Conservation (phyloP, 2,113 vertebrate species). For the Gnathonemus echidnorhynchus region DNA sequence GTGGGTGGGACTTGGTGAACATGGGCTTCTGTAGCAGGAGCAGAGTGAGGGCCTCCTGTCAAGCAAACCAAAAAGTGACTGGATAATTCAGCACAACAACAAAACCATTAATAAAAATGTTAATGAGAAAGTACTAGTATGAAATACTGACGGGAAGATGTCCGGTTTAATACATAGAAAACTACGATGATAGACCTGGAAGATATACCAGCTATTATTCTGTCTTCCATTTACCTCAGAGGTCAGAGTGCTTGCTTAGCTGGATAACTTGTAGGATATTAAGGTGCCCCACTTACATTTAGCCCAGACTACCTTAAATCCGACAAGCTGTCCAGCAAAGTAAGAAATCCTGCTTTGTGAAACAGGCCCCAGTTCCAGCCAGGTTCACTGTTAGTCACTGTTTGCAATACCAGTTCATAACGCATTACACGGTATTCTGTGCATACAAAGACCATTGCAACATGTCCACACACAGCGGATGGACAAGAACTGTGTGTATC, state of each 20-base stretch:
- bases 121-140: background rate
- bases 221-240: background rate
- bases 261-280: background rate
- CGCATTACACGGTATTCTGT: background rate
- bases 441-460: background rate
- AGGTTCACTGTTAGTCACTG: background rate
- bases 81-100: background rate
- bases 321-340: background rate
- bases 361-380: background rate
- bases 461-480: background rate
- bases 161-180: background rate
- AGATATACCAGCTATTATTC: background rate
- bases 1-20: conserved; percentile 63
- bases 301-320: background rate
- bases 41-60: conserved; percentile 75
- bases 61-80: conserved; percentile 9
- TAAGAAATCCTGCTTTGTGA: background rate
- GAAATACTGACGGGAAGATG: background rate
- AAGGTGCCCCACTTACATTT: background rate
- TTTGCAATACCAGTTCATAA: background rate
- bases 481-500: background rate
- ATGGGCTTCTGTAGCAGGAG: conserved; percentile 76
- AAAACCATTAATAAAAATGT: background rate
- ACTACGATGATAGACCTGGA: background rate
- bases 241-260: background rate